These are phyloP conservation scores for Phataginus tricuspis DNA, from an alignment of 2,797 vertebrate species.

Conservation along the genomic window DNA sequence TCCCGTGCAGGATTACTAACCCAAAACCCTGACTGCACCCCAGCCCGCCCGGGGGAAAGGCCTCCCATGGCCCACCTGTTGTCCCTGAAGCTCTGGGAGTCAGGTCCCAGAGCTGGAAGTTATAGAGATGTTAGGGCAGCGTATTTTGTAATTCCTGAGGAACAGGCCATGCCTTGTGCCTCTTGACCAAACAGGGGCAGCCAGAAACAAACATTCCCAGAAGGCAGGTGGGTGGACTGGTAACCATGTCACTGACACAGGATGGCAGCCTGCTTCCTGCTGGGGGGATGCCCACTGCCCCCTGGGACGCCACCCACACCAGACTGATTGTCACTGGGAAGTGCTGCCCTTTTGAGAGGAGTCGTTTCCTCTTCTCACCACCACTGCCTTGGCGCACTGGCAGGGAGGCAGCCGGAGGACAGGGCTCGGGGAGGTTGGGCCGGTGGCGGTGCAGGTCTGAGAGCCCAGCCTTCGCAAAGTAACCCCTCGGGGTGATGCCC, in stretches of 20 bases:
- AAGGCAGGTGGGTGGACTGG: neutral
- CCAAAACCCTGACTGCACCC: neutral
- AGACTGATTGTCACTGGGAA: neutral
- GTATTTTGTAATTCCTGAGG: neutral
- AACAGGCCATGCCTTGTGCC: neutral
- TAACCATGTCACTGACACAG: rapidly evolving
- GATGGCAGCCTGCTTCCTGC: neutral
- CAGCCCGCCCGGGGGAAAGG: neutral
- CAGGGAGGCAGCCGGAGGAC: neutral
- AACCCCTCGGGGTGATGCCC: neutral
- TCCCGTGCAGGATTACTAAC: neutral
- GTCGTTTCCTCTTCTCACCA: neutral
- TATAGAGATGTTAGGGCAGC: neutral
- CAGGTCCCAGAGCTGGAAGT: neutral
- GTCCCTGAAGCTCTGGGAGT: neutral
- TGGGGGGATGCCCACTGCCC: neutral
- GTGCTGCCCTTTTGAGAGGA: neutral
- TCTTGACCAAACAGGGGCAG: neutral
- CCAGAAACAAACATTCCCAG: neutral
- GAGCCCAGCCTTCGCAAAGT: neutral
- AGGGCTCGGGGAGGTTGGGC: neutral
- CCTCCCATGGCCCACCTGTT: neutral
- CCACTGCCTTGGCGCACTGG: neutral
- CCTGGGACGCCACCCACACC: neutral
- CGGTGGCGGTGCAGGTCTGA: neutral